A percentile compares a stretch with the other conserved stretches of the same genome.
Conservation (phyloP, 1,140 invertebrate species). For the Planococcus citri region DNA sequence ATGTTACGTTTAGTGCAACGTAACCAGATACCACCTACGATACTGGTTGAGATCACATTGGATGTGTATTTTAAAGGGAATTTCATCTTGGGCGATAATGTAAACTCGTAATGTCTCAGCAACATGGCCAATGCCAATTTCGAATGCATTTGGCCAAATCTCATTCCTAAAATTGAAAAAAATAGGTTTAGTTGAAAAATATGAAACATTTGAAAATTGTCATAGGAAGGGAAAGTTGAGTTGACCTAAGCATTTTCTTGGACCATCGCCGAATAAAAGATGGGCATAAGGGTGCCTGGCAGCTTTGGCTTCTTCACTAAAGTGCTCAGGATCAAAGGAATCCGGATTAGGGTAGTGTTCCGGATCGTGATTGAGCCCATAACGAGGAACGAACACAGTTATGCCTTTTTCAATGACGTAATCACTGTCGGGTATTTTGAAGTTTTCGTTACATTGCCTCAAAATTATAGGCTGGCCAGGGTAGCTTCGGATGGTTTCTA, state of each 20-base stretch:
- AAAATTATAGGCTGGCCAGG: background rate
- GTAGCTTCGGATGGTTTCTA: background rate
- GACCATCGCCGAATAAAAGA: constrained; percentile 43
- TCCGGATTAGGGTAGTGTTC: constrained; percentile 53
- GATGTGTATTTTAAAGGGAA: constrained; percentile 21
- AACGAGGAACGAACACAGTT: constrained; percentile 37
- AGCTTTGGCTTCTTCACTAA: constrained; percentile 38
- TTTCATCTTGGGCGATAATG: constrained; percentile 21
- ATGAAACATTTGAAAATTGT: too few species aligned
- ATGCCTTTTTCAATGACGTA: constrained; percentile 37
- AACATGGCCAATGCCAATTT: constrained; percentile 39
- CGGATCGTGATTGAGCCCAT: constrained; percentile 44
- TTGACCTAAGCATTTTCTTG: constrained; percentile 38
- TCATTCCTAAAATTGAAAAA: constrained; percentile 27
- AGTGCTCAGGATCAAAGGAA: constrained; percentile 59
- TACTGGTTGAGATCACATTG: background rate
- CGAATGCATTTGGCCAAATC: constrained; percentile 42
- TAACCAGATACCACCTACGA: background rate
- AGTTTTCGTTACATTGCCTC: constrained; percentile 5
- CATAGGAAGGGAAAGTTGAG: too few species aligned
- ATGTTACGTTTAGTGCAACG: background rate
- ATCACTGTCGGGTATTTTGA: constrained; percentile 36
- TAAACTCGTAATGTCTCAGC: constrained; percentile 34
- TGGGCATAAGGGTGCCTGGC: constrained; percentile 32
- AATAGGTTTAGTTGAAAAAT: too few species aligned